Base-by-base conservation (phyloP, 2,888 invertebrate genomes). In the Ischnus inquisitorius region DNA sequence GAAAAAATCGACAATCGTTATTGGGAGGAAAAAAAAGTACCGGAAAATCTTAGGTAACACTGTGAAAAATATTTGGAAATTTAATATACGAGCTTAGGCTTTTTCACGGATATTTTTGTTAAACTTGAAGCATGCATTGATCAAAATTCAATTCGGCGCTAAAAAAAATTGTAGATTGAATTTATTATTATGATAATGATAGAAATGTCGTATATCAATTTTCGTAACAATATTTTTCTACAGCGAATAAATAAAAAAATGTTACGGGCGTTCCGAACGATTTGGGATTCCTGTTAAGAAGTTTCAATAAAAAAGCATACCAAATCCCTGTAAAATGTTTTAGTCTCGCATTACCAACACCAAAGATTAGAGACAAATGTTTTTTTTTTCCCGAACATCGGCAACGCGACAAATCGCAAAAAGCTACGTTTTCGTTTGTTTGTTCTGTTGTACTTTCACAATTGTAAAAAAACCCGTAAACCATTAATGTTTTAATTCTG, bases 401-500 rank as follows among this genome's bases (percentile, higher is more conserved):
- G 34, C 25, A 41, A 22, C 41, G n/a, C 43, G 14, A 65, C 46
- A 60, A 5, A 54, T 48, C 34, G 41, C 62, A 22, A 78, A 77
- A 74, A 41, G 12, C 54, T 8, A 54, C 19, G n/a, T 54, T 22
- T 8, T 22, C 5, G 19, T 54, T 54, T 54, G 75, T 48, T 43
- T 54, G 34, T 34, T 34, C 8, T 34, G 34, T 34, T 34, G 34
- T 3, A 34, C n/a, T 51, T n/a, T 43, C 14, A 54, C 41, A 41
- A n/a, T n/a, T n/a, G n/a, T n/a, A n/a, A 83, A 65, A 39, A 71
- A 68, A 80, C 67, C 72, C 46, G 80, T 69, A 57, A 34, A 62
- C 76, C 74, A 80, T 88, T 80, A 88, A 90, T 90, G 80, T 90
- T 48, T 91, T 91, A 91, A 90, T 90, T 88, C 88, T 89, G 90